Evolutionary conservation across 1,140 invertebrate genomes (phyloP).

Genomic region (Pemphigus obesinymphae): DNA sequence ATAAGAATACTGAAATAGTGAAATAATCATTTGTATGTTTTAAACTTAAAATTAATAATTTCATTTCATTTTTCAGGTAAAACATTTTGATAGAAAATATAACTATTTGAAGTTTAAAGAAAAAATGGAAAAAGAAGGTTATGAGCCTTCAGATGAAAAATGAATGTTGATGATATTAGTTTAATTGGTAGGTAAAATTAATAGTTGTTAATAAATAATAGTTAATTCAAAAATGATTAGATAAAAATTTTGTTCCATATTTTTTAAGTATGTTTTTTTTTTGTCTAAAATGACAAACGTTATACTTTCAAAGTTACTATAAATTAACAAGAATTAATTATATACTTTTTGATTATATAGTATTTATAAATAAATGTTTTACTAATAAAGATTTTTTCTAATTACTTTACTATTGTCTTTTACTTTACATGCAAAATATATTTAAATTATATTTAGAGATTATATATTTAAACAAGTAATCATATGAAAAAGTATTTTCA

Average conservation of each 20-base stretch:
- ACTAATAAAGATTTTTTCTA: background rate
- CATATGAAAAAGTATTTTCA: too few species aligned
- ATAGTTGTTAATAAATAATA: background rate
- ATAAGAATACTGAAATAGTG: too few species aligned
- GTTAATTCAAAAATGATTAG: background rate
- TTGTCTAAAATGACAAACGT: background rate
- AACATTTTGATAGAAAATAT: conserved; percentile 87
- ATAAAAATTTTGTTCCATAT: background rate
- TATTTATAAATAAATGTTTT: background rate
- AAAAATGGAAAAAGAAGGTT: conserved; percentile 78
- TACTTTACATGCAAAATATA: background rate
- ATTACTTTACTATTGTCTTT: background rate
- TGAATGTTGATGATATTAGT: background rate
- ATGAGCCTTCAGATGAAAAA: conserved; percentile 59
- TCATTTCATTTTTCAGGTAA: conserved; percentile 59
- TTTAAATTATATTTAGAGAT: too few species aligned
- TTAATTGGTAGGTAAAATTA: conserved; percentile 17
- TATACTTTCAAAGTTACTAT: background rate
- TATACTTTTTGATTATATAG: background rate
- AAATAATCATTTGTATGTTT: too few species aligned
- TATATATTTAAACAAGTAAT: too few species aligned
- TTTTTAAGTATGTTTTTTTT: background rate
- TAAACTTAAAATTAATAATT: conserved; percentile 11
- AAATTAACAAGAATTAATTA: background rate
- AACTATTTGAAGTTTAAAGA: conserved; percentile 84